phyloP scores from a whole-genome alignment of 2,113 vertebrate species.

The Pteronura brasiliensis region DNA sequence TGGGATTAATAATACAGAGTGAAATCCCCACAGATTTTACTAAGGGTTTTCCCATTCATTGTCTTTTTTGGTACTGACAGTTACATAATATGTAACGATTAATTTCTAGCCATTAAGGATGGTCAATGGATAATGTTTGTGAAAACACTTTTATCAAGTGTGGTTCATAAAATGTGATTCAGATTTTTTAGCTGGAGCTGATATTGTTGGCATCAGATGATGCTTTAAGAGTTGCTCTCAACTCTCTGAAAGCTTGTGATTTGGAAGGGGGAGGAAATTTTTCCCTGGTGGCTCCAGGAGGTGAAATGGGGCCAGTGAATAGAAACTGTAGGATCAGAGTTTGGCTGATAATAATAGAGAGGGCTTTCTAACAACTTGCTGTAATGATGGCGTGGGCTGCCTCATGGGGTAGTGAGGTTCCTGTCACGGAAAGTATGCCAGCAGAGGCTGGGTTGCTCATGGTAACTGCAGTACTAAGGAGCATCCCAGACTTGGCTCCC shows the following conservation, averaged over 20 bases:
- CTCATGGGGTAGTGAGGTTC: neutral
- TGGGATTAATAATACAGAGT: neutral
- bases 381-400: neutral
- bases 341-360: neutral
- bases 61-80: neutral
- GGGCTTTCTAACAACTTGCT: neutral
- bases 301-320: neutral
- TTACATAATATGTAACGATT: neutral
- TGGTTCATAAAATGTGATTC: neutral
- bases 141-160: neutral
- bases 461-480: neutral
- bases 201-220: neutral
- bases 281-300: neutral
- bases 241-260: neutral
- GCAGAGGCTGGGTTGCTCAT: neutral
- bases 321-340: neutral
- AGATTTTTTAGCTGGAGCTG: neutral
- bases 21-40: neutral
- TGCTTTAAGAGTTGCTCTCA: neutral
- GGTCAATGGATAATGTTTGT: neutral
- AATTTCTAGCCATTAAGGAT: neutral
- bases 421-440: rapidly evolving
- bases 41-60: neutral
- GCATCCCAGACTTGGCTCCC: neutral
- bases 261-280: neutral